A percentile compares a stretch with the other conserved stretches of the same genome.
Conservation (phyloP, 2,113 vertebrate species). For the Rhegmatorhina hoffmannsi region DNA sequence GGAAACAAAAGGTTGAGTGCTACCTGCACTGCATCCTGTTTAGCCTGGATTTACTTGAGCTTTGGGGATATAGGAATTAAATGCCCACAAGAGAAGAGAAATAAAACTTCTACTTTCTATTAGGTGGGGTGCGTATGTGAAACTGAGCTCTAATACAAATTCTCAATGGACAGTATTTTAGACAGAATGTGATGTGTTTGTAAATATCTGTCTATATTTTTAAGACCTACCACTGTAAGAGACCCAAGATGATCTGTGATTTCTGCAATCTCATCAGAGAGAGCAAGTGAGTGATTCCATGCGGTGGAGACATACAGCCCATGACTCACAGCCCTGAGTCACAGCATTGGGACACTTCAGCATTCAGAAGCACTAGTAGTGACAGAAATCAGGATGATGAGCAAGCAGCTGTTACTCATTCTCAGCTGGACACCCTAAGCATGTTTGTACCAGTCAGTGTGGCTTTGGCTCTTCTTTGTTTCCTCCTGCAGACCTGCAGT, state of each 20-base stretch:
- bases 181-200: neutral
- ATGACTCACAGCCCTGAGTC: constrained; percentile 71
- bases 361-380: constrained; percentile 51
- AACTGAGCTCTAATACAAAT: neutral
- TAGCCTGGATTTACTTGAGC: neutral
- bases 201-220: constrained; percentile 43
- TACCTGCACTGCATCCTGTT: neutral
- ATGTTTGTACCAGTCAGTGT: constrained; percentile 39
- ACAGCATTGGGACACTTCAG: constrained; percentile 51
- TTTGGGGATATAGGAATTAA: neutral
- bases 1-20: neutral
- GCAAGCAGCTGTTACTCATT: constrained; percentile 70
- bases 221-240: neutral
- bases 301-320: constrained; percentile 39
- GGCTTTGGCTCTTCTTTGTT: constrained; percentile 40
- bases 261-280: constrained; percentile 60
- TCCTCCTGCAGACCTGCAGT: constrained; percentile 55
- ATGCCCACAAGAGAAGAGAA: neutral
- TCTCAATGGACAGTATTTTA: neutral
- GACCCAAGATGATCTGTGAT: constrained; percentile 49
- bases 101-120: neutral
- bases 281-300: constrained; percentile 55
- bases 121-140: neutral
- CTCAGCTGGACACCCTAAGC: constrained; percentile 64
- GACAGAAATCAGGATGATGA: constrained; percentile 66